Base-by-base conservation (phyloP, 2,113 vertebrate genomes). In the Nibea coibor region DNA sequence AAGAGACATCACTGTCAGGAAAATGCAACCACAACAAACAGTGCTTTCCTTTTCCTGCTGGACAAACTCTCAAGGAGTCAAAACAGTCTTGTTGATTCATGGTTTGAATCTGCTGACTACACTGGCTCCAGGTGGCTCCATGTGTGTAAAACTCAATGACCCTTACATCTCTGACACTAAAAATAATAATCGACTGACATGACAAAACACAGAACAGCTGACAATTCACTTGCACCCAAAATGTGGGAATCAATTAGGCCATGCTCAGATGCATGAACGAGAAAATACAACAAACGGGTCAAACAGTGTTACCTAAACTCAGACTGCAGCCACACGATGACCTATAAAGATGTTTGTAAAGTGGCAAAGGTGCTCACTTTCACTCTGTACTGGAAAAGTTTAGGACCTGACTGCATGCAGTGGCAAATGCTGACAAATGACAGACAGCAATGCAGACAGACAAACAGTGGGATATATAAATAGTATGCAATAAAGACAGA, bases 51-150 rank as follows among this genome's bases (percentile, higher is more conserved):
- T 53, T 69, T 73, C 45, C 9, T 15, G 24, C 56, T 65, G 66
- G 47, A 78, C n/a, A 63, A 39, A 22, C 2, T 50, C 47, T 63
- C 0, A 15, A 35, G 24, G 58, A 82, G 66, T 39, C 20, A 35
- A 66, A 58, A 10, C 54, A 20, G n/a, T 65, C 24, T 48, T 19
- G 35, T 12, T 80, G 68, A 80, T 68, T 87, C 77, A 61, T n/a
- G 24, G 20, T 81, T 16, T 56, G 42, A 39, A 67, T 74, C 61
- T 57, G 64, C 73, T 64, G 48, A 61, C 78, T 61, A 67, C 81
- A 47, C 58, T 72, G 84, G 90, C 90, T 88, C 92, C 92, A 92
- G 92, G 88, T 93, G 90, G 77, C 72, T 35, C 31, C 31, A 62
- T 0, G 63, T 83, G 78, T 77, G 70, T 66, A 86, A 88, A 87